A percentile compares a stretch with the other conserved stretches of the same genome.
These are phyloP conservation scores for Conus betulinus DNA, from an alignment of 1,140 invertebrate species.

Conservation along the genomic window DNA sequence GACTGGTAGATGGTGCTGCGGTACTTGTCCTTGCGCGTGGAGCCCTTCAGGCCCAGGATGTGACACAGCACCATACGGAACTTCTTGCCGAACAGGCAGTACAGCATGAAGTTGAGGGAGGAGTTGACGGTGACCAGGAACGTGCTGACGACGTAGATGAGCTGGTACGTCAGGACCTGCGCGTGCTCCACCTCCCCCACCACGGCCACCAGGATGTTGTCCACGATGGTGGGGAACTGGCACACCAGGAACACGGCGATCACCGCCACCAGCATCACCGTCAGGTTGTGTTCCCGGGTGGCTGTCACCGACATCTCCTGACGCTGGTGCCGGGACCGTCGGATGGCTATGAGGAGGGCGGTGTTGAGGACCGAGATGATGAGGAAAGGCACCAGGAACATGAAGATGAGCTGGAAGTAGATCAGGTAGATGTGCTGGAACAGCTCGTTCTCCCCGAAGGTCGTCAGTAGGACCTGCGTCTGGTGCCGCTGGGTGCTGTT, in stretches of 20 bases:
- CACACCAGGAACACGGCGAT: conserved; percentile 86
- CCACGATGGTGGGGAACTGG: conserved; percentile 80
- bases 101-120: conserved; percentile 84
- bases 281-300: conserved; percentile 82
- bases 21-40: conserved; percentile 28
- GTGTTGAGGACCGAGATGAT: conserved; percentile 84
- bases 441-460: conserved; percentile 75
- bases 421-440: conserved; percentile 83
- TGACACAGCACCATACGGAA: conserved; percentile 93
- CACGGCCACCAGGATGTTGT: conserved; percentile 69
- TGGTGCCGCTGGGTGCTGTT: conserved; percentile 41
- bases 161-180: conserved; percentile 76
- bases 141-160: conserved; percentile 84
- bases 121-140: conserved; percentile 83
- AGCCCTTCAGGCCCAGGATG: conserved; percentile 83
- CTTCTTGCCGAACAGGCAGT: conserved; percentile 95
- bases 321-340: conserved; percentile 77
- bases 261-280: conserved; percentile 85
- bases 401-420: conserved; percentile 81
- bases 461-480: conserved; percentile 36
- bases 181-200: conserved; percentile 79
- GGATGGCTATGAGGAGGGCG: conserved; percentile 83
- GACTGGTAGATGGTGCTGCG: conserved; percentile 45
- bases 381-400: conserved; percentile 81
- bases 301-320: conserved; percentile 66